Percentiles rank a stretch among this genome's conserved stretches.
These are phyloP conservation scores for Rhinogobio ventralis DNA, from an alignment of 2,797 vertebrate genomes.

Conservation along the genomic window DNA sequence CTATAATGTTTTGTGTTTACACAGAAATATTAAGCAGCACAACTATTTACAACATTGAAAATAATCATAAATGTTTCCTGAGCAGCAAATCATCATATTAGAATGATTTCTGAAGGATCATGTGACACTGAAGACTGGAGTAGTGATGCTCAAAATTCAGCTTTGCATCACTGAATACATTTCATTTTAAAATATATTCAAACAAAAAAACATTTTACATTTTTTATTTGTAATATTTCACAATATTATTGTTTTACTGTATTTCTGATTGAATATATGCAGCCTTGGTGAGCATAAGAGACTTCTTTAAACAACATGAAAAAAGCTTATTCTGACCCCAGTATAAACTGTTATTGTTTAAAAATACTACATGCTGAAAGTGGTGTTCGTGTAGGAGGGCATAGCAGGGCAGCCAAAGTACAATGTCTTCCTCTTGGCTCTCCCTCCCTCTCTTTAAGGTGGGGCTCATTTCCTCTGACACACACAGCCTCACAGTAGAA, in stretches of 20 bases:
- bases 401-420: conserved; percentile 62
- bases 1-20: too few relatives aligned
- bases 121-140: background rate
- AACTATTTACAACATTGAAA: background rate
- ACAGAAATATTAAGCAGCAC: too few relatives aligned
- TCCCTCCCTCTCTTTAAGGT: conserved; percentile 61
- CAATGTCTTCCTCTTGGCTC: conserved; percentile 59
- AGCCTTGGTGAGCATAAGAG: background rate
- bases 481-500: conserved; percentile 66
- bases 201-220: background rate
- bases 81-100: background rate
- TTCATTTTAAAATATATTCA: background rate
- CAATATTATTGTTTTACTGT: background rate
- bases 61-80: background rate
- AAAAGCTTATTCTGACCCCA: background rate
- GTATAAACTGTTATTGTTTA: conserved; percentile 59
- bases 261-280: background rate
- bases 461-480: conserved; percentile 74
- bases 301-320: background rate
- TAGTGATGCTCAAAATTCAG: background rate
- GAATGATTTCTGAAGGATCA: background rate
- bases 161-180: background rate
- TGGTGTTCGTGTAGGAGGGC: conserved; percentile 64
- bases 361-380: conserved; percentile 67
- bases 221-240: background rate